Evolutionary conservation across 2,113 vertebrate genomes (phyloP), one percentile per base, ranked within the genome.

Genomic region (Syngnathoides biaculeatus): DNA sequence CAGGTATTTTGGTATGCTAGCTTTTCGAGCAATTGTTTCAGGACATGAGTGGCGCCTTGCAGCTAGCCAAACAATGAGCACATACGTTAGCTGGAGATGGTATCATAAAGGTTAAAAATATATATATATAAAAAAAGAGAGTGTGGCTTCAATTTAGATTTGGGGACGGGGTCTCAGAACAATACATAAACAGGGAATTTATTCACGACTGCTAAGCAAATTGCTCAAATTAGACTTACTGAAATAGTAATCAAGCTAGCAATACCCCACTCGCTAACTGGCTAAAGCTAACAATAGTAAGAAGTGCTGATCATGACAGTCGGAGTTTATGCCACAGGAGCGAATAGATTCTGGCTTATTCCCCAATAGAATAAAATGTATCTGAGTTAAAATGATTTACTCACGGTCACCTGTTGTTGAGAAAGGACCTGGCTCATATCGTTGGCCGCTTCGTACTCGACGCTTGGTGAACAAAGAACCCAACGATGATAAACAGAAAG

Each of bases 341-440:
- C 43, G 22, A 9, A 26, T 57, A 57, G 14, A 8, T 17, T 30
- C 14, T 17, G 27, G 22, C 26, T 40, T 24, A 43, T 62, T 8
- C 43, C 57, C 14, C 60, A 43, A 43, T 4, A 26, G 6, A 40
- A n/a, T 7, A 19, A 62, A 42, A 3, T 43, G 11, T 62, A 0
- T 15, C 24, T 8, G 26, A 42, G 4, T 5, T 26, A 27, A n/a
- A 42, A 27, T 15, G 8, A 26, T 27, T 27, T 68, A 27, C 67
- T 87, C 74, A 35, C 30, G 30, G 30, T 35, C 30, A 92, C 89
- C 89, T 89, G 89, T 61, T 90, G 88, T 48, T 79, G 82, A 64
- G 84, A 65, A 22, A 85, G 39, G 50, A 84, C 75, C 22, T 87
- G 78, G 81, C 86, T 91, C 92, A 92, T 93, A 74, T 85, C 40